Percentiles rank a stretch among this genome's conserved stretches.
Evolutionary conservation across 2,888 invertebrate genomes (phyloP).

Genomic region (Drosophila pegasa): DNA sequence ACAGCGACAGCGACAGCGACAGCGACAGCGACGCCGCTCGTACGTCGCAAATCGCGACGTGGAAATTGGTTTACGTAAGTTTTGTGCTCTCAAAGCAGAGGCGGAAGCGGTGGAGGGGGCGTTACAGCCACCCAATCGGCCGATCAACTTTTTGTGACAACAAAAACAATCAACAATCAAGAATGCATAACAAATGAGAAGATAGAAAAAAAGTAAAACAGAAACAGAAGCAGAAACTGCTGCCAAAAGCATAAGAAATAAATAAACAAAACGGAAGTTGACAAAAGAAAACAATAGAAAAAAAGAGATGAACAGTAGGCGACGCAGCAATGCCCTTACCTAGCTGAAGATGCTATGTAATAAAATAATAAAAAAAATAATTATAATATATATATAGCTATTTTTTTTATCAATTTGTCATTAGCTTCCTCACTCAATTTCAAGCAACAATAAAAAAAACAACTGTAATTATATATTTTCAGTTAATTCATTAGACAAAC

Average conservation of each 20-base stretch:
- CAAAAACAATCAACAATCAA: slow-evolving; percentile 49
- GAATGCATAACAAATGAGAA: slow-evolving; percentile 61
- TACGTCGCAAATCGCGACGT: slow-evolving; percentile 79
- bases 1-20: slow-evolving; percentile 36
- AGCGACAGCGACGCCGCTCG: slow-evolving; percentile 47
- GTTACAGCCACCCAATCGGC: slow-evolving; percentile 38
- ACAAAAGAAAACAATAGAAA: slow-evolving; percentile 57
- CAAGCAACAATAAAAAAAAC: background rate
- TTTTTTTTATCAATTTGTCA: background rate
- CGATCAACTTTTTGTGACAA: slow-evolving; percentile 58
- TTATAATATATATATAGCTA: background rate
- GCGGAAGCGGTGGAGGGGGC: background rate
- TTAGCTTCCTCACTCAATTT: background rate
- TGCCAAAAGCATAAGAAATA: slow-evolving; percentile 60
- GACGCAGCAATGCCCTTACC: slow-evolving; percentile 28
- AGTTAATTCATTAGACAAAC: background rate
- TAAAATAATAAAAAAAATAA: too few relatives aligned
- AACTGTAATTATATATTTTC: background rate
- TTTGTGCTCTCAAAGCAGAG: slow-evolving; percentile 39
- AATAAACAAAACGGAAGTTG: slow-evolving; percentile 71
- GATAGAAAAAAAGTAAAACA: slow-evolving; percentile 6
- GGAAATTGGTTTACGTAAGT: slow-evolving; percentile 85
- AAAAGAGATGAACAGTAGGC: slow-evolving; percentile 17
- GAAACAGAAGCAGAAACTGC: slow-evolving; percentile 35
- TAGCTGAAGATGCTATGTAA: background rate